Evolutionary conservation across 2,113 vertebrate genomes (phyloP), one percentile per base, ranked within the genome.

Genomic region (Shinisaurus crocodilurus): DNA sequence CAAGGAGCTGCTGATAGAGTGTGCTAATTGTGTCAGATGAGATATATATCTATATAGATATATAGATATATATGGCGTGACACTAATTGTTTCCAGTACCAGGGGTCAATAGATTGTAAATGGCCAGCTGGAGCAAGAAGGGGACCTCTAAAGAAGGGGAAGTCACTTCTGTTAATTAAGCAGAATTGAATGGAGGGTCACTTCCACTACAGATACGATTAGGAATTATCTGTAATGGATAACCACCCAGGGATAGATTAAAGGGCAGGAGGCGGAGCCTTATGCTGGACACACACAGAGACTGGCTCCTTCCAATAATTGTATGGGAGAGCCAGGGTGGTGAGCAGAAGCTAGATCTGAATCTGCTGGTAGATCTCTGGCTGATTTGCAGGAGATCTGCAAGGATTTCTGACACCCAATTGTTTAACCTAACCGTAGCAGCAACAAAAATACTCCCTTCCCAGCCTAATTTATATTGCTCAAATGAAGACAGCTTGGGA

Each of bases 1-100:
- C 25, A 6, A 1, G n/a, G 27, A n/a, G 29, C 0, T 0, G 16
- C 0, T 0, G 16, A 32, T 6, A 82, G 29, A 23, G 9, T 2
- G 77, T 90, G 72, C 63, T 86, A 79, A 18, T 50, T 45, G 90
- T 37, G 69, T 69, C 70, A 37, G 70, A 20, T 80, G 23, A 87
- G 7, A 60, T 2, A 60, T 15, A 60, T 15, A 60, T 60, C 1
- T 60, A 60, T 20, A 63, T 23, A 63, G 1, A 63, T 23, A 63
- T 23, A 63, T 23, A 63, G 88, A n/a, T n/a, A 70, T 75, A 74
- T 87, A 88, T 40, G 43, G 45, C 5, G 57, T 88, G 82, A 91
- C 40, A 45, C 86, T 86, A 29, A 20, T 54, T 94, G 88, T 86
- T 80, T 70, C 92, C 54, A 74, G 75, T 27, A 67, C 29, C 60